These are phyloP conservation scores for Melanotus villosus DNA, from an alignment of 2,888 invertebrate genomes.

Conservation along the genomic window DNA sequence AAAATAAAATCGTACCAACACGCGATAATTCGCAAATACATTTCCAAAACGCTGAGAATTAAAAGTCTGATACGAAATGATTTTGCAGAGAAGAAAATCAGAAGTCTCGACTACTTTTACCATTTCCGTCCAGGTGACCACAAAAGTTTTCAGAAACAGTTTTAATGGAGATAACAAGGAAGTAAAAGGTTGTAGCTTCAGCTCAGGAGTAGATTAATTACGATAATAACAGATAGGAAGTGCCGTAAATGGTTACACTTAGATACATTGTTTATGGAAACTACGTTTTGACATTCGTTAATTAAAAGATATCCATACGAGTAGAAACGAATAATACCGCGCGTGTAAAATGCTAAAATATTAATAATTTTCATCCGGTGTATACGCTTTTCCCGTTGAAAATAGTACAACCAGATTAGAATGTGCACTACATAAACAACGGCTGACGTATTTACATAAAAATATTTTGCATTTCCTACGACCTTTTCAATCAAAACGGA, in stretches of 20 bases:
- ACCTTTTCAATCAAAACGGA: background rate
- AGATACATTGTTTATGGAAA: background rate
- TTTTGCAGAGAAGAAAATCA: no score
- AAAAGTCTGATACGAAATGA: no score
- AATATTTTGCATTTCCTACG: conserved; percentile 2
- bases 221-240: background rate
- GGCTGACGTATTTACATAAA: background rate
- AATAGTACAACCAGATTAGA: no score
- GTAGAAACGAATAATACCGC: background rate
- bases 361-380: conserved; percentile 2
- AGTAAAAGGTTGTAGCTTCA: background rate
- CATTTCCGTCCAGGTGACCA: no score
- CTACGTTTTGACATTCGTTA: background rate
- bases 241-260: background rate
- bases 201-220: background rate
- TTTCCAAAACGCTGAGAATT: no score
- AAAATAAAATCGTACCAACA: no score
- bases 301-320: background rate
- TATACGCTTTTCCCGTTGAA: background rate
- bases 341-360: no score
- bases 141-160: no score
- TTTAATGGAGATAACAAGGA: no score
- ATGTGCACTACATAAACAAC: no score
- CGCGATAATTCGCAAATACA: no score
- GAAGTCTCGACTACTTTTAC: no score